Evolutionary conservation across 2,888 invertebrate species (phyloP).

Genomic region (Drosophila anceps): DNA sequence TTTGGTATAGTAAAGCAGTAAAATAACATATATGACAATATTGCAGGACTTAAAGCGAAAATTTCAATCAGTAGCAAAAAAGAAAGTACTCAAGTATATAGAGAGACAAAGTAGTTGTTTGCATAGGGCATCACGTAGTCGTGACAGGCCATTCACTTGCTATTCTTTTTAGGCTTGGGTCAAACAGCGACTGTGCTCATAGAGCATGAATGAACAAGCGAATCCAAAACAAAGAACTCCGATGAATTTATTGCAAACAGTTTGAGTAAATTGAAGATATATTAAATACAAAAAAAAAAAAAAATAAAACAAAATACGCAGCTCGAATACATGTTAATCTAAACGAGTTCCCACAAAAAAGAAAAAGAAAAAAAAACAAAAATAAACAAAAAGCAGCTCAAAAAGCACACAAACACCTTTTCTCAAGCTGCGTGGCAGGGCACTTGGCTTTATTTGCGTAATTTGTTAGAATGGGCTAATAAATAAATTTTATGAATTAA

Average conservation of each 20-base stretch:
- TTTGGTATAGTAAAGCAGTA: too few species aligned
- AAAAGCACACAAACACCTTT: conserved; percentile 24
- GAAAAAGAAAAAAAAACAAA: background rate
- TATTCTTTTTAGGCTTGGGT: conserved; percentile 37
- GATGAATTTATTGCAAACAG: conserved; percentile 5
- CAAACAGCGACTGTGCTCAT: conserved; percentile 11
- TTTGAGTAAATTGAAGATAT: conserved; percentile 19
- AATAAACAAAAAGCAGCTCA: conserved; percentile 2
- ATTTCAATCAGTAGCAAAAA: background rate
- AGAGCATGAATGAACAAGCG: conserved; percentile 20
- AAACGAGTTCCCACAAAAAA: conserved; percentile 21
- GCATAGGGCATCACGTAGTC: conserved; percentile 16
- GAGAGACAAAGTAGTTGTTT: background rate
- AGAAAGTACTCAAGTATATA: background rate
- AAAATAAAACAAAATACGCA: background rate
- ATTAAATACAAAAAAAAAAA: conserved; percentile 3
- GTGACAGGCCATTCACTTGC: background rate
- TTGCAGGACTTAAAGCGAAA: too few species aligned
- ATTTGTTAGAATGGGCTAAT: conserved; percentile 47
- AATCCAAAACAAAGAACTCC: conserved; percentile 1
- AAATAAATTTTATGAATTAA: conserved; percentile 47
- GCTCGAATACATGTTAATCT: conserved; percentile 28
- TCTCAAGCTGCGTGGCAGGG: conserved; percentile 1
- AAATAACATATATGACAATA: too few species aligned
- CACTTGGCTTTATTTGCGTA: conserved; percentile 45